phyloP scores from a whole-genome alignment of 2,888 invertebrate genomes.

The Oscheius sp. region DNA sequence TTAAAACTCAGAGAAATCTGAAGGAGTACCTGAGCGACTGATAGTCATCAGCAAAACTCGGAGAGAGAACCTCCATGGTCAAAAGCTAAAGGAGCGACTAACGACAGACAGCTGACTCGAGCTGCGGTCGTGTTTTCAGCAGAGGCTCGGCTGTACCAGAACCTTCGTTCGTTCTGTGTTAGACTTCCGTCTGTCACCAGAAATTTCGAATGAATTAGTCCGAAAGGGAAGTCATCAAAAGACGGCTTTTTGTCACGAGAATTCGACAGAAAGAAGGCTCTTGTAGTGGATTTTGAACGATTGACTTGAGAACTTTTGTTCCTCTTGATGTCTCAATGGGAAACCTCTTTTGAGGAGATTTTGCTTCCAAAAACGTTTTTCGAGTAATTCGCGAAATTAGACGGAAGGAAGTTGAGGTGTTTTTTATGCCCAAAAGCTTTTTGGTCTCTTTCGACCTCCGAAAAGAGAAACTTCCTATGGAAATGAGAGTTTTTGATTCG shows the following conservation, averaged over 20 bases:
- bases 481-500: no score
- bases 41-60: constrained; percentile 21
- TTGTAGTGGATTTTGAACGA: background rate
- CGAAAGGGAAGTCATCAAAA: background rate
- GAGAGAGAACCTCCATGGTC: constrained; percentile 15
- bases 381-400: no score
- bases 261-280: background rate
- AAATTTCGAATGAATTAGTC: background rate
- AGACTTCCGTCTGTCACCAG: background rate
- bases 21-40: constrained; percentile 8
- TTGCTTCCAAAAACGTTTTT: no score
- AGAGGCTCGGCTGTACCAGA: background rate
- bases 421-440: no score
- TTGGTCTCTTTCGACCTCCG: no score
- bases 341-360: no score
- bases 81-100: background rate
- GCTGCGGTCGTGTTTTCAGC: constrained; percentile 16
- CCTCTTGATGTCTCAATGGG: no score
- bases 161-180: background rate
- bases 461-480: no score
- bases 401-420: no score
- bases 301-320: background rate
- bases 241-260: background rate
- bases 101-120: constrained; percentile 10
- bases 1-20: no score